These are phyloP conservation scores for Choloepus hoffmanni DNA, from an alignment of 2,113 vertebrate species.

Conservation along the genomic window DNA sequence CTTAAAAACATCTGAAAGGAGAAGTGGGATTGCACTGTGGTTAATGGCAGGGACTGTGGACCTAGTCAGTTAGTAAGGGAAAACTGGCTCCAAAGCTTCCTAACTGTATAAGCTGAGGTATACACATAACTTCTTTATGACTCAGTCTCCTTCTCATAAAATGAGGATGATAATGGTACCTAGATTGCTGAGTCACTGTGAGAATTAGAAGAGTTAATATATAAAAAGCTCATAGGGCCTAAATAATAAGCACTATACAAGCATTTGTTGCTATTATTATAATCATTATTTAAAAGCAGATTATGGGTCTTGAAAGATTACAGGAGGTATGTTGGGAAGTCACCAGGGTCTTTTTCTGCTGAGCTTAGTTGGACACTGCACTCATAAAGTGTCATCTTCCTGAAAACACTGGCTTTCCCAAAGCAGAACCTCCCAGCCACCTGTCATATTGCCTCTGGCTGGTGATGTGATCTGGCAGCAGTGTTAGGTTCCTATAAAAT, in stretches of 20 bases:
- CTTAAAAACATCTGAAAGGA: not conserved
- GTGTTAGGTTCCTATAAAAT: slow-evolving; percentile 36
- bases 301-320: not conserved
- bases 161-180: not conserved
- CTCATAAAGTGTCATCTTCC: not conserved
- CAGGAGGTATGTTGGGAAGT: not conserved
- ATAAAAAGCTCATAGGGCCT: not conserved
- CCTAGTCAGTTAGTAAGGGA: not conserved
- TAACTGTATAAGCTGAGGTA: not conserved
- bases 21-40: no score
- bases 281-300: not conserved
- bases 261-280: not conserved
- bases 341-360: not conserved
- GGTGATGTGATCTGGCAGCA: not conserved
- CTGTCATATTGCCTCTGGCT: not conserved
- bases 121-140: not conserved
- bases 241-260: not conserved
- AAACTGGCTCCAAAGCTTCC: not conserved
- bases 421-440: not conserved
- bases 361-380: not conserved
- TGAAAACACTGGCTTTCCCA: not conserved
- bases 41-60: not conserved
- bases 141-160: not conserved
- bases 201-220: not conserved
- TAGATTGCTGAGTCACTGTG: not conserved